Evolutionary conservation across 2,888 invertebrate genomes (phyloP), one percentile per base, ranked within the genome.

Genomic region (Tholera decimalis): DNA sequence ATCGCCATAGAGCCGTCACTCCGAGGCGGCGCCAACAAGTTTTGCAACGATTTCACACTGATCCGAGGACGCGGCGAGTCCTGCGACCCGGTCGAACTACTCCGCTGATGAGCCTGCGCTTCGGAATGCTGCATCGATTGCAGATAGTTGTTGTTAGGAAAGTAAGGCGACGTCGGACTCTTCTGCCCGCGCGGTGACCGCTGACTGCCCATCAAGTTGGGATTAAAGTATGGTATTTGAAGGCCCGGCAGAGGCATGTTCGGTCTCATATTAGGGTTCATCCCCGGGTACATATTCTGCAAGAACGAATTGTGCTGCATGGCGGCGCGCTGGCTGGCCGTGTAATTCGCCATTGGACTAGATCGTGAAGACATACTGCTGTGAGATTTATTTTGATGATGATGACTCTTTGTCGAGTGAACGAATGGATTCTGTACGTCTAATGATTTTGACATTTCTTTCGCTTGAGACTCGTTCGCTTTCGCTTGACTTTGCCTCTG

Each of bases 31-130:
- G 96, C 96, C 85, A 97, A 85, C 70, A 97, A 89, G 87, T 97
- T 97, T 76, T 96, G 96, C 75, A 97, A 92, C 26, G 96, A 96
- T 87, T 96, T 97, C 69, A 96, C 96, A 85, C 96, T 96, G 65
- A 96, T 96, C 78, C 96, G 92, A 43, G 96, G 96, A 68, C 96
- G 96, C 74, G 96, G 93, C 47, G 95, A 93, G 79, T 94, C 92
- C 79, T 93, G 91, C 24, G 92, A 89, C 24, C 90, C 79, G 59
- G 89, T 71, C 67, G 91, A 87, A 65, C 86, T 86, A 62, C 90
- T 89, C 55, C 92, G 76, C 66, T 90, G 89, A 20, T 88, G 88
- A 3, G 54, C 30, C 43, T 80, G 79, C 28, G 82, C 79, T 22
- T 93, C 93, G 0, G 89, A 78, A 18, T 92, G 93, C 81, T 94